Evolutionary conservation across 1,140 invertebrate genomes (phyloP), one percentile per base, ranked within the genome.

Genomic region (Nasonia giraulti): DNA sequence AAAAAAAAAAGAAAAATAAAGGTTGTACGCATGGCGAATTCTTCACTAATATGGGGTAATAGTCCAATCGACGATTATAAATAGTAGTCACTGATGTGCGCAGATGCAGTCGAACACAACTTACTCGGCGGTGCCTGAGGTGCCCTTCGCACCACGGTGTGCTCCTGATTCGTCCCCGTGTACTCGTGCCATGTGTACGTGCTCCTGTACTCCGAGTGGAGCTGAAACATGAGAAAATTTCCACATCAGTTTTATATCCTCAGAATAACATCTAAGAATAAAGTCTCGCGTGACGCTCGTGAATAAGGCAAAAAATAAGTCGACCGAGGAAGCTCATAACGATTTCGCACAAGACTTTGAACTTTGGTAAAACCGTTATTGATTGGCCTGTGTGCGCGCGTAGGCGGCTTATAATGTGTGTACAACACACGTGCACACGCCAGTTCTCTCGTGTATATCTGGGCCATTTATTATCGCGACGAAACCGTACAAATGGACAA

Each of bases 161-260:
- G 92, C 31, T 86, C 85, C 80, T 86, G 85, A 47, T 78, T 74
- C 74, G 94, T 94, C 76, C 96, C 96, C 84, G 96, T 96, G 94
- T 96, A 97, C 92, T 97, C 96, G 95, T 98, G 97, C 97, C 97
- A 98, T 95, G 96, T 95, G 95, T 97, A 98, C 88, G 97, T 97
- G 95, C 97, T 97, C 94, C 96, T 94, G 93, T 98, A 98, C 93
- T 98, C 97, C 89, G 97, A 97, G 94, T 97, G 97, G 94, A 97
- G 95, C 96, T 98, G 76, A 37, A 86, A 86, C 84, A 83, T 12
- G 27, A 83, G 7, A n/a, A 83, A 11, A 69, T 27, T 23, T 69
- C 2, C 27, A 31, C 20, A 4, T 27, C 0, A 66, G 0, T 69
- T 69, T 69, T 31, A 11, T 20, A 66, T 66, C n/a, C 17, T 66